phyloP scores from a whole-genome alignment of 2,888 invertebrate species.

The Nemapogon koenigi region DNA sequence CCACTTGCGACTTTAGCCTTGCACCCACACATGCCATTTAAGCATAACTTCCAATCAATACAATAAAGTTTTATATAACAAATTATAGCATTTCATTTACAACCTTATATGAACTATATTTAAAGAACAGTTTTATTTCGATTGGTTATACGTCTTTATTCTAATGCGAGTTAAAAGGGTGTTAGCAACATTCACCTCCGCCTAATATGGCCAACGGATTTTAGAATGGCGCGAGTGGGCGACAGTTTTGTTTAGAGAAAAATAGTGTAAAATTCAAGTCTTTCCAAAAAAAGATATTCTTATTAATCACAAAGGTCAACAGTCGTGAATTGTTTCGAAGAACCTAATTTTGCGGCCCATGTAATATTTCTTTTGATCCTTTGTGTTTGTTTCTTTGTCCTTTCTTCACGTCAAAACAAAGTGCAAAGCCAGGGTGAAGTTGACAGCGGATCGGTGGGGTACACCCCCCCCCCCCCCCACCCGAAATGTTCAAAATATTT shows the following conservation, averaged over 20 bases:
- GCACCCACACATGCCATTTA: slow-evolving; percentile 60
- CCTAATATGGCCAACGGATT: slow-evolving; percentile 61
- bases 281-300: slow-evolving; percentile 4
- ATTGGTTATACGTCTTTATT: too few species aligned
- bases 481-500: too few species aligned
- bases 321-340: too few species aligned
- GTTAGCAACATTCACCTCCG: slow-evolving; percentile 58
- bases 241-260: slow-evolving; percentile 34
- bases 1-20: slow-evolving; percentile 61
- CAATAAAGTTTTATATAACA: slow-evolving; percentile 4
- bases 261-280: slow-evolving; percentile 20
- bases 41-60: slow-evolving; percentile 22
- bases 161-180: background rate
- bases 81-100: background rate
- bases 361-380: too few species aligned
- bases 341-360: too few species aligned
- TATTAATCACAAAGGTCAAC: slow-evolving; percentile 8
- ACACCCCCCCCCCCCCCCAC: too few species aligned
- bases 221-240: slow-evolving; percentile 56
- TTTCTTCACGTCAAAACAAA: too few species aligned
- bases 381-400: too few species aligned
- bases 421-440: too few species aligned
- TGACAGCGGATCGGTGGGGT: too few species aligned
- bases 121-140: too few species aligned
- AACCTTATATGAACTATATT: too few species aligned